Evolutionary conservation across 2,888 invertebrate species (phyloP).

Genomic region (Aricia artaxerxes): DNA sequence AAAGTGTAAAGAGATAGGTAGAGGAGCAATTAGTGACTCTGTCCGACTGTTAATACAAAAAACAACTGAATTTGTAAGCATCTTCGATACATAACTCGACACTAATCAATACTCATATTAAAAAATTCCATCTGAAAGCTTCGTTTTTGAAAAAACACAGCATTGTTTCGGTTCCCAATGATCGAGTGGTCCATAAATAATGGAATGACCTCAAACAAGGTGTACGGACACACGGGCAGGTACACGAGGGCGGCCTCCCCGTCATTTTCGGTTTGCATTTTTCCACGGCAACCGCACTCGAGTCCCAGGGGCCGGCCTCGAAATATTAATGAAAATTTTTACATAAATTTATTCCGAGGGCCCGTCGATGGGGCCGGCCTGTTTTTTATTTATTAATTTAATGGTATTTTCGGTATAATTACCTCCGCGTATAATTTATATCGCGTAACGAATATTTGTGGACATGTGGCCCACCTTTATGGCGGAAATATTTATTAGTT

Average conservation of each 20-base stretch:
- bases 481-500: slow-evolving; percentile 28
- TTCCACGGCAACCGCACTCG: slow-evolving; percentile 79
- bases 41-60: too few species aligned
- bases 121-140: neutral
- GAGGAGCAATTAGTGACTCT: neutral
- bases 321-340: slow-evolving; percentile 81
- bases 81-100: neutral
- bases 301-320: slow-evolving; percentile 78
- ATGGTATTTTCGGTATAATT: slow-evolving; percentile 81
- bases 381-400: slow-evolving; percentile 81
- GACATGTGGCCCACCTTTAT: slow-evolving; percentile 19
- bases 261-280: slow-evolving; percentile 81
- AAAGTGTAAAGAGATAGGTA: neutral
- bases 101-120: neutral
- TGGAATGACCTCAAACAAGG: slow-evolving; percentile 44
- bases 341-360: slow-evolving; percentile 81
- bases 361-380: slow-evolving; percentile 70
- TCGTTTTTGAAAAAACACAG: slow-evolving; percentile 4
- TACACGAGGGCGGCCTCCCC: slow-evolving; percentile 72
- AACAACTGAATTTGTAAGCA: too few species aligned
- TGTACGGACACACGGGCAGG: slow-evolving; percentile 59
- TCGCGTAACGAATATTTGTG: slow-evolving; percentile 66
- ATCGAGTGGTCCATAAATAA: slow-evolving; percentile 45
- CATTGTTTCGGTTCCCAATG: slow-evolving; percentile 36
- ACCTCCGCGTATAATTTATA: slow-evolving; percentile 78